phyloP scores from a whole-genome alignment of 2,797 vertebrate genomes.

The Phyllotis vaccarum region DNA sequence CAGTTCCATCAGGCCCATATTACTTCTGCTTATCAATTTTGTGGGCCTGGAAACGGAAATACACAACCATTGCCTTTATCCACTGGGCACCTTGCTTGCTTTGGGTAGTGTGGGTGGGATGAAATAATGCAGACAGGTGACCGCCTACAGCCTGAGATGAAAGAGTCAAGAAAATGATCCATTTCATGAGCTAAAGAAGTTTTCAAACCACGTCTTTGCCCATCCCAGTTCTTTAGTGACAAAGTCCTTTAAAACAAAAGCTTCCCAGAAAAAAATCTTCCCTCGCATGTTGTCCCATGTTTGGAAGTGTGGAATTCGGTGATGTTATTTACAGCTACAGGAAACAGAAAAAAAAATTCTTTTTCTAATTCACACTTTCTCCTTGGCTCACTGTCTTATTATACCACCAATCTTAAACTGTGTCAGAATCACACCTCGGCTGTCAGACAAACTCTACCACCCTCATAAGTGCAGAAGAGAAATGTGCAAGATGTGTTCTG shows the following conservation, averaged over 20 bases:
- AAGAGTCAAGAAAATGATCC: background rate
- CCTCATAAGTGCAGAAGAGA: background rate
- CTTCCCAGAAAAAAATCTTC: slow-evolving; percentile 11
- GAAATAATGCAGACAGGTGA: background rate
- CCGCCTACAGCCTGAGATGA: background rate
- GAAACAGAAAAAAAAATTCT: slow-evolving; percentile 78
- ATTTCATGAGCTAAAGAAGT: background rate
- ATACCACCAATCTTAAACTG: slow-evolving; percentile 75
- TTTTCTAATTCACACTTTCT: slow-evolving; percentile 81
- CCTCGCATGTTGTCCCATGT: slow-evolving; percentile 61
- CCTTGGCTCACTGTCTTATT: slow-evolving; percentile 74
- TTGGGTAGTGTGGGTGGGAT: background rate
- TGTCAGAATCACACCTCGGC: slow-evolving; percentile 74
- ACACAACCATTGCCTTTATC: background rate
- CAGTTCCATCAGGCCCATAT: background rate
- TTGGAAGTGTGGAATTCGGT: slow-evolving; percentile 59
- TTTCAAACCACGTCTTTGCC: background rate
- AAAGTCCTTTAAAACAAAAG: background rate
- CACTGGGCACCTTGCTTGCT: background rate
- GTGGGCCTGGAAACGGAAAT: background rate
- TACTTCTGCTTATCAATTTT: background rate
- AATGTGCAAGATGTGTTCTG: slow-evolving; percentile 2
- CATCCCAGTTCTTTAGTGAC: background rate
- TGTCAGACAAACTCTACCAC: slow-evolving; percentile 78
- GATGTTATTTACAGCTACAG: slow-evolving; percentile 78